A percentile compares a stretch with the other conserved stretches of the same genome.
Conservation (phyloP, 2,888 invertebrate genomes). For the Spodoptera exigua region DNA sequence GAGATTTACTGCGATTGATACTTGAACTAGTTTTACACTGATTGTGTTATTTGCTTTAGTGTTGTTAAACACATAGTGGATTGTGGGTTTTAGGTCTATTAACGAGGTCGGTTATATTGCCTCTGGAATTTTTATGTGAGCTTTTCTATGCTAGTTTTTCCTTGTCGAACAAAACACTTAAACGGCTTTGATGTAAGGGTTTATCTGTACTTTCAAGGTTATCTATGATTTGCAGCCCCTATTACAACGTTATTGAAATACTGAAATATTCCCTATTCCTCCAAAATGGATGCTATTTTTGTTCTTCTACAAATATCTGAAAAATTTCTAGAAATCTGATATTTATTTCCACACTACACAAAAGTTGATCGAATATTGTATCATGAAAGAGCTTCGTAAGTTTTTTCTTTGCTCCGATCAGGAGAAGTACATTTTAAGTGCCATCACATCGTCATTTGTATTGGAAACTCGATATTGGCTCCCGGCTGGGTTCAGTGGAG, state of each 20-base stretch:
- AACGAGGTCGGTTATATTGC: no score
- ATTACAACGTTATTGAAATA: no score
- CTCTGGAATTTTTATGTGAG: no score
- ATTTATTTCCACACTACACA: constrained; percentile 4
- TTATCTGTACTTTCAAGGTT: no score
- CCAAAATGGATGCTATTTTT: neutral
- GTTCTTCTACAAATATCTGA: neutral
- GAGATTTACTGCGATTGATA: neutral
- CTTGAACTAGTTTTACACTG: neutral
- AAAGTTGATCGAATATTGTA: constrained; percentile 9
- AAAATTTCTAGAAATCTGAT: constrained; percentile 10
- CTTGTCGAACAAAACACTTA: no score
- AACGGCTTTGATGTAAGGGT: no score
- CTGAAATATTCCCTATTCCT: no score
- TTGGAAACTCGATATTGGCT: constrained; percentile 60
- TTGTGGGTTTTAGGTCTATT: no score
- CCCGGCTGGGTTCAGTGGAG: constrained; percentile 54
- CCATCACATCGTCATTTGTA: constrained; percentile 60
- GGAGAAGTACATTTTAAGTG: constrained; percentile 58
- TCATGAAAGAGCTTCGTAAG: constrained; percentile 18
- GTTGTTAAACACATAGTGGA: no score
- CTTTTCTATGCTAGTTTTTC: no score
- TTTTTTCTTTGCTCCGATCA: constrained; percentile 43
- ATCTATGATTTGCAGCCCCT: no score
- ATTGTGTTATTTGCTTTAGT: neutral